phyloP scores from a whole-genome alignment of 1,140 invertebrate species.

The Tetragnatha versicolor region DNA sequence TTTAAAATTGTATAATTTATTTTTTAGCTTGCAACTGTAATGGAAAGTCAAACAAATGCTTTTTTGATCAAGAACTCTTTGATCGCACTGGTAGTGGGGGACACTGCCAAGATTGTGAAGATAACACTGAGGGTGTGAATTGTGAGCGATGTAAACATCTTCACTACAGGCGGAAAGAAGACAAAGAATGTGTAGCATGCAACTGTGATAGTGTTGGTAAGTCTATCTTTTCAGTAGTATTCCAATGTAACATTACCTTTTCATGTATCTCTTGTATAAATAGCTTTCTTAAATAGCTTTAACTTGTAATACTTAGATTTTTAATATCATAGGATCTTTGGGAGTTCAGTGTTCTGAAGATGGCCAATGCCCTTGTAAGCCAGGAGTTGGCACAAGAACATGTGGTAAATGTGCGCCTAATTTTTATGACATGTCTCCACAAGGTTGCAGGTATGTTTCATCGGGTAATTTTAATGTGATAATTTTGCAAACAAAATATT shows the following conservation, averaged over 20 bases:
- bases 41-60: constrained; percentile 90
- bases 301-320: no score
- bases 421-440: constrained; percentile 84
- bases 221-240: not conserved
- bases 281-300: no score
- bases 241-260: not conserved
- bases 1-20: no score
- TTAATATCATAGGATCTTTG: constrained; percentile 74
- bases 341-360: constrained; percentile 88
- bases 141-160: constrained; percentile 93
- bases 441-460: constrained; percentile 64
- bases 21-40: constrained; percentile 96
- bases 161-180: constrained; percentile 76
- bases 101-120: constrained; percentile 90
- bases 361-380: constrained; percentile 71
- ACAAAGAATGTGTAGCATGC: constrained; percentile 80
- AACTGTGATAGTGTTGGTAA: constrained; percentile 84
- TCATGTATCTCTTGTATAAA: not conserved
- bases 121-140: constrained; percentile 89
- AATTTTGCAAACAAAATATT: no score
- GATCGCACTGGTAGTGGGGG: constrained; percentile 92
- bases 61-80: constrained; percentile 92
- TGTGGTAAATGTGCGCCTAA: constrained; percentile 73
- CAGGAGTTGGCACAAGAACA: constrained; percentile 67
- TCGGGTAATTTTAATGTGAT: no score